These are phyloP conservation scores for Drosophila kepulauana DNA, from an alignment of 1,140 invertebrate genomes.

Conservation along the genomic window DNA sequence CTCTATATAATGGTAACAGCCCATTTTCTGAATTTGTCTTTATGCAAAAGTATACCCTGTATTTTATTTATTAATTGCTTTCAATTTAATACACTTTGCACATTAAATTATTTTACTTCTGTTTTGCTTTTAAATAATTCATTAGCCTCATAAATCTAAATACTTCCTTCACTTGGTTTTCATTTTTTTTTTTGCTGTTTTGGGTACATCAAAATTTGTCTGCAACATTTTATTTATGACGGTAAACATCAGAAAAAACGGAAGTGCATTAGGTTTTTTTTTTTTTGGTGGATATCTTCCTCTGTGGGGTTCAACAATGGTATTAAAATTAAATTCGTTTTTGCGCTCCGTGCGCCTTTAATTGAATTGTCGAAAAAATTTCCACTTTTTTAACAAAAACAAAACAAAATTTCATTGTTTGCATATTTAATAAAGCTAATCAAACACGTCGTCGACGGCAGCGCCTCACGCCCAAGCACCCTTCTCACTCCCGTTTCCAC, in stretches of 20 bases:
- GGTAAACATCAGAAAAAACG: slow-evolving; percentile 34
- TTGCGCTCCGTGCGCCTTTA: slow-evolving; percentile 41
- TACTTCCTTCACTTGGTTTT: background rate
- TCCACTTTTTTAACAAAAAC: slow-evolving; percentile 78
- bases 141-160: slow-evolving; percentile 22
- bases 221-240: slow-evolving; percentile 48
- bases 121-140: slow-evolving; percentile 10
- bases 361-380: slow-evolving; percentile 72
- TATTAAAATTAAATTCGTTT: slow-evolving; percentile 48
- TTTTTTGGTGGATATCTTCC: background rate
- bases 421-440: slow-evolving; percentile 82
- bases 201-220: slow-evolving; percentile 29
- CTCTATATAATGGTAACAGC: slow-evolving; percentile 33
- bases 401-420: slow-evolving; percentile 72
- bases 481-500: slow-evolving; percentile 3
- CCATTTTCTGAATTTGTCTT: slow-evolving; percentile 17
- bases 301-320: slow-evolving; percentile 8
- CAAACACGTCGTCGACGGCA: slow-evolving; percentile 69
- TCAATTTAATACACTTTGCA: background rate
- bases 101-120: background rate
- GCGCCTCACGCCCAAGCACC: slow-evolving; percentile 19
- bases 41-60: background rate
- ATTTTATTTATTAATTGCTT: background rate
- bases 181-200: background rate
- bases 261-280: slow-evolving; percentile 34